Evolutionary conservation across 2,113 vertebrate species (phyloP), one percentile per base, ranked within the genome.

Genomic region (Pseudolaguvia tuberculata): DNA sequence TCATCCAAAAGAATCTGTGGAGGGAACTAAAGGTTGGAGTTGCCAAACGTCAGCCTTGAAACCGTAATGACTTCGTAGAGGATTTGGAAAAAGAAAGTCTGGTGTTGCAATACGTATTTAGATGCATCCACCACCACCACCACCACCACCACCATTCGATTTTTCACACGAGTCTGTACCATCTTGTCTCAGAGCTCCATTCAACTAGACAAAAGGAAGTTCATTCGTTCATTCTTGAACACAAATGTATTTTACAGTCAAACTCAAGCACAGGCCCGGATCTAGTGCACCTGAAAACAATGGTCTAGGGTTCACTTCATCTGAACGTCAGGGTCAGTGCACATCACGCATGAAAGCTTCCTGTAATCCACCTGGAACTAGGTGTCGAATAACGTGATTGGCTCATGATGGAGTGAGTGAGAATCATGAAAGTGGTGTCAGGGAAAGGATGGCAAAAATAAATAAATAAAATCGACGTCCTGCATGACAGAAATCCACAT

Each of bases 91-190:
- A 6, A 35, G 31, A 35, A 42, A 42, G 7, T 42, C 39, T 42
- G 5, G 39, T 42, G 39, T 42, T 42, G 39, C 39, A 42, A 42
- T 8, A 8, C 5, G 39, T 42, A 42, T n/a, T n/a, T n/a, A n/a
- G n/a, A 72, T 72, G 15, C 52, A 72, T 50, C 47, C 55, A 72
- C 55, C 6, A 39, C 27, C 9, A 42, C n/a, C n/a, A n/a, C n/a
- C n/a, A n/a, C n/a, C n/a, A n/a, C n/a, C n/a, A n/a, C n/a, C n/a
- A n/a, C n/a, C n/a, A n/a, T n/a, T n/a, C n/a, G n/a, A n/a, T n/a
- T n/a, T n/a, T n/a, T n/a, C n/a, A 72, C 58, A 61, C 29, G 25
- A 31, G 13, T 47, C 42, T 17, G 6, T 47, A 48, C 39, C 21
- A 65, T 47, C 21, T 47, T 25, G 45, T 50, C 45, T 42, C 52